Conservation (phyloP, 2,797 vertebrate species). For the Anguilla megastoma region DNA sequence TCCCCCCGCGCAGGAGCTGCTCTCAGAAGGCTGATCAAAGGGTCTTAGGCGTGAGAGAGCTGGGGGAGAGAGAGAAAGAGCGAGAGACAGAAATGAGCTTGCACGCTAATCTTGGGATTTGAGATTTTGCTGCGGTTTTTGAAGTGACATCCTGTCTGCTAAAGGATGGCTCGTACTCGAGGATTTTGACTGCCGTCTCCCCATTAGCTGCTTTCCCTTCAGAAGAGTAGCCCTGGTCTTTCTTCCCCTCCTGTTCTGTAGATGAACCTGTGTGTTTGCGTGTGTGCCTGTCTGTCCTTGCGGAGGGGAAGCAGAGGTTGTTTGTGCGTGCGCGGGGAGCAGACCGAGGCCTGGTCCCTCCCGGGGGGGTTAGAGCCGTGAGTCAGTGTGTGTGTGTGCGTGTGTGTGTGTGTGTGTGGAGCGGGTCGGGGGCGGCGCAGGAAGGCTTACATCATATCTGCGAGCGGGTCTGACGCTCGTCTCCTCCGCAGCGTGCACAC, state of each 20-base stretch:
- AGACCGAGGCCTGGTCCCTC: slow-evolving; percentile 8
- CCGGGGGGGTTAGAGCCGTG: slow-evolving; percentile 16
- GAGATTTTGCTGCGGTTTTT: not conserved
- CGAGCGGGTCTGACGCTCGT: not conserved
- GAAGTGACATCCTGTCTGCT: slow-evolving; percentile 26
- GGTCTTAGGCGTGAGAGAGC: not conserved
- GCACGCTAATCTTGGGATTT: slow-evolving; percentile 9
- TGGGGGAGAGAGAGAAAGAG: not conserved
- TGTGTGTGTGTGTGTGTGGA: slow-evolving; percentile 32
- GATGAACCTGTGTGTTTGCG: slow-evolving; percentile 1
- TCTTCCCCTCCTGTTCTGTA: slow-evolving; percentile 11
- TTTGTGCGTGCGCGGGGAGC: slow-evolving; percentile 16
- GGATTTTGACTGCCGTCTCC: not conserved
- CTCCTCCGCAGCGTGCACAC: not conserved
- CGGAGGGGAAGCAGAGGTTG: not conserved
- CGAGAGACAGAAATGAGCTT: not conserved
- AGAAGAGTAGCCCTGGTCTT: not conserved
- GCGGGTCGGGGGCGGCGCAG: slow-evolving; percentile 29
- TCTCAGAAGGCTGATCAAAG: slow-evolving; percentile 32
- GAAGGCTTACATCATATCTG: slow-evolving; percentile 28
- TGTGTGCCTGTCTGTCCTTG: not conserved
- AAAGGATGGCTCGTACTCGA: not conserved
- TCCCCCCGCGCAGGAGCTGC: slow-evolving; percentile 6
- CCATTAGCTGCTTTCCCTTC: not conserved
- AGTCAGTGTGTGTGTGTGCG: slow-evolving; percentile 33